These are phyloP conservation scores for Papilio gigon DNA, from an alignment of 2,888 invertebrate genomes.

Conservation along the genomic window DNA sequence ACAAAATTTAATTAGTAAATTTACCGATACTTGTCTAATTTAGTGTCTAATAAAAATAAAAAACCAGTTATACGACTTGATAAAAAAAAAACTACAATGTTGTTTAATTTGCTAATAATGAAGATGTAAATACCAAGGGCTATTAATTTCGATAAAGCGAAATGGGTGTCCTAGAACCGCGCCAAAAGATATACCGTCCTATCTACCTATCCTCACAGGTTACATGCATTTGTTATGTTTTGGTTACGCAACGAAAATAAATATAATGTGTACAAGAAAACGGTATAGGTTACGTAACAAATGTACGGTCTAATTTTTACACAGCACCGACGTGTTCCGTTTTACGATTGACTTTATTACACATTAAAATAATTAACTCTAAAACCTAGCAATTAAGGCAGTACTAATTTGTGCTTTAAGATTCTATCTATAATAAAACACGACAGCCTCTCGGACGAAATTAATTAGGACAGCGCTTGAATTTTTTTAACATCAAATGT, in stretches of 20 bases:
- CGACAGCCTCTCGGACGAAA: conserved; percentile 56
- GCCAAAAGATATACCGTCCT: too few relatives aligned
- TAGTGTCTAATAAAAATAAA: not conserved
- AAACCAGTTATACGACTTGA: not conserved
- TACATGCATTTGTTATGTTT: not conserved
- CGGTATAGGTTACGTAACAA: conserved; percentile 38
- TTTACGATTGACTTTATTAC: conserved; percentile 42
- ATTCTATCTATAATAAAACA: conserved; percentile 46
- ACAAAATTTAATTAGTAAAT: not conserved
- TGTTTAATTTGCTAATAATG: not conserved
- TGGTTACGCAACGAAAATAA: not conserved
- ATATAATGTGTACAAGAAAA: not conserved
- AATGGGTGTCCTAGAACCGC: too few relatives aligned
- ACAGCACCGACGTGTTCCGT: conserved; percentile 36
- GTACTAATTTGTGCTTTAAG: conserved; percentile 42
- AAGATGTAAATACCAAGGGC: not conserved
- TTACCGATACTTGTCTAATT: not conserved
- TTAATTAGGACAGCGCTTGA: conserved; percentile 62
- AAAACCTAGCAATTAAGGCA: conserved; percentile 46
- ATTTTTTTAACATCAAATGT: conserved; percentile 53
- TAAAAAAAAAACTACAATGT: not conserved
- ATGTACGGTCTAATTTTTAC: conserved; percentile 36
- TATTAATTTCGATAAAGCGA: too few relatives aligned
- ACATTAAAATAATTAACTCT: conserved; percentile 42
- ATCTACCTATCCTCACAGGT: not conserved